Conservation (phyloP, 2,888 invertebrate species). For the Masnerella sp. region DNA sequence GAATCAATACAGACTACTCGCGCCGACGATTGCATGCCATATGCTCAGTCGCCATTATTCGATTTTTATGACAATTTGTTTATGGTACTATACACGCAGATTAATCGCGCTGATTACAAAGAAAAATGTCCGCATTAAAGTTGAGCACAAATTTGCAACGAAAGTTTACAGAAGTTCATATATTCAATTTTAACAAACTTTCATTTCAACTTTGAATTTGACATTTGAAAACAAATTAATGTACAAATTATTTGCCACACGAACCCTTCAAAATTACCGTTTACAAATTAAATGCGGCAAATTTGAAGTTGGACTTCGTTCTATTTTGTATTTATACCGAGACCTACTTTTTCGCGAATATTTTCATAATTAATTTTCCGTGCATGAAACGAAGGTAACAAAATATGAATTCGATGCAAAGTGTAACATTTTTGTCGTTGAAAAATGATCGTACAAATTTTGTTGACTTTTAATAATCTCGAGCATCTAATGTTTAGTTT, state of each 20-base stretch:
- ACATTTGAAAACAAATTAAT: too few relatives aligned
- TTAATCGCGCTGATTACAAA: constrained; percentile 6
- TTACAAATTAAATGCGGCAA: too few relatives aligned
- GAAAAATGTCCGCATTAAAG: not conserved
- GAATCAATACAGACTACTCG: constrained; percentile 69
- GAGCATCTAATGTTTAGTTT: constrained; percentile 23
- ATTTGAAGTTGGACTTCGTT: too few relatives aligned
- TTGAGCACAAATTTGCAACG: not conserved
- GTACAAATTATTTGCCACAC: too few relatives aligned
- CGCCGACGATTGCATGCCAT: constrained; percentile 52
- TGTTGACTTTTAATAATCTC: constrained; percentile 12
- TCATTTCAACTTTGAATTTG: not conserved
- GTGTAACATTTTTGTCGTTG: too few relatives aligned
- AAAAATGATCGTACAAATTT: constrained; percentile 1
- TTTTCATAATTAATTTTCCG: too few relatives aligned
- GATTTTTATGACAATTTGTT: constrained; percentile 27
- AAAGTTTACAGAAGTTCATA: not conserved
- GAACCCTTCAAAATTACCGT: too few relatives aligned
- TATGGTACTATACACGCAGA: constrained; percentile 2
- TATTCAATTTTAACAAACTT: not conserved
- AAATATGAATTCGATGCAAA: too few relatives aligned
- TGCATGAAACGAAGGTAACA: too few relatives aligned
- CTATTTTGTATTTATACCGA: too few relatives aligned
- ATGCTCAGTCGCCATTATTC: constrained; percentile 8
- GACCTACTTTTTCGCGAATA: too few relatives aligned